These are phyloP conservation scores for Electrophaes corylata DNA, from an alignment of 2,888 invertebrate species.

Conservation along the genomic window DNA sequence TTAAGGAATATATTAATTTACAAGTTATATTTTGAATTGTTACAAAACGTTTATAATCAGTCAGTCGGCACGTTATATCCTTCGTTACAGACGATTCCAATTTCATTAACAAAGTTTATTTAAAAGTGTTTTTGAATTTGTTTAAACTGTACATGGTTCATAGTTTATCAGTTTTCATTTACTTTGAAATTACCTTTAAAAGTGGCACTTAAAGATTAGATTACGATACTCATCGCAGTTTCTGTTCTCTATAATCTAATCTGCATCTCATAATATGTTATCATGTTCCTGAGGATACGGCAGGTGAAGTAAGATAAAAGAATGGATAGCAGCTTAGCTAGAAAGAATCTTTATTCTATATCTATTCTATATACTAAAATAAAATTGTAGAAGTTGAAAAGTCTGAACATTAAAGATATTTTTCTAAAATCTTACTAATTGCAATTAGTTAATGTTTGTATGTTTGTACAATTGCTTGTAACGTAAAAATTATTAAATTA, in stretches of 20 bases:
- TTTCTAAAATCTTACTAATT: no score
- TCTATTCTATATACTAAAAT: no score
- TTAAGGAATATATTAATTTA: slow-evolving; percentile 56
- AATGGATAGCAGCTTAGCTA: no score
- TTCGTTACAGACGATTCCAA: slow-evolving; percentile 46
- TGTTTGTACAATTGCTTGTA: no score
- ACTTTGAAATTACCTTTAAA: background rate
- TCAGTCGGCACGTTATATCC: slow-evolving; percentile 63
- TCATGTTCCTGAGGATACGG: background rate
- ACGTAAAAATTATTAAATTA: no score
- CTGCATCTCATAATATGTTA: background rate
- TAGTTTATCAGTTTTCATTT: background rate
- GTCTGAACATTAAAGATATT: no score
- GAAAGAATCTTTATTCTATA: no score
- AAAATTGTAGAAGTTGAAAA: no score
- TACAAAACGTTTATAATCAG: slow-evolving; percentile 66
- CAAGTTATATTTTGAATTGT: slow-evolving; percentile 50
- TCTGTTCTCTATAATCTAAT: background rate
- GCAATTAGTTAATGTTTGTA: no score
- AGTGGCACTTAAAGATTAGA: background rate
- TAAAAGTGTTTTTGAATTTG: slow-evolving; percentile 24
- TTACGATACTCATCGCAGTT: background rate
- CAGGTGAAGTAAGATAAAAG: no score
- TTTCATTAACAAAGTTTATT: slow-evolving; percentile 39
- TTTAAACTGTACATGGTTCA: no score